These are phyloP conservation scores for Drosophila neocordata DNA, from an alignment of 1,140 invertebrate species.

Conservation along the genomic window DNA sequence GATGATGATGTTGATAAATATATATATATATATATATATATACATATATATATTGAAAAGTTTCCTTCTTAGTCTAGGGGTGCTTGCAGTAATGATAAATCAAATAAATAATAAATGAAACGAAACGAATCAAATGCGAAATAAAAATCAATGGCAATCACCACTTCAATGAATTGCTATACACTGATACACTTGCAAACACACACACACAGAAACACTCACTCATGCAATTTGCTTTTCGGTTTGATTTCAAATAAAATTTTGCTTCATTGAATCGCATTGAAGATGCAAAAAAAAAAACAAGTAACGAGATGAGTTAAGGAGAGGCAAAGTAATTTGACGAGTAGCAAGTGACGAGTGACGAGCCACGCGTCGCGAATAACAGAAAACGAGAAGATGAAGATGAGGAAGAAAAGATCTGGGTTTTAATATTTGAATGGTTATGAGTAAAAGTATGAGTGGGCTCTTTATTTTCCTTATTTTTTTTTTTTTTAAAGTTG, in stretches of 20 bases:
- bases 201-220: constrained; percentile 14
- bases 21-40: not conserved
- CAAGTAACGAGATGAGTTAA: constrained; percentile 26
- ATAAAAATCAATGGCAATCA: constrained; percentile 79
- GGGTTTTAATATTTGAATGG: no score
- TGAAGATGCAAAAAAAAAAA: constrained; percentile 58
- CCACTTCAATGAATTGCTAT: constrained; percentile 74
- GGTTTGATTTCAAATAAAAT: constrained; percentile 80
- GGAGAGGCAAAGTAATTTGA: not conserved
- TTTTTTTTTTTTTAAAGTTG: constrained; percentile 2
- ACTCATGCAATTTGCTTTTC: constrained; percentile 67
- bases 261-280: constrained; percentile 78
- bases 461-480: no score
- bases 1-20: not conserved
- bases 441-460: no score
- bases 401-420: not conserved
- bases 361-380: constrained; percentile 9
- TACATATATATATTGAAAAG: not conserved
- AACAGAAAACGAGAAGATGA: not conserved
- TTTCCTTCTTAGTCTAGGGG: constrained; percentile 5
- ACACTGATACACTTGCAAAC: constrained; percentile 25
- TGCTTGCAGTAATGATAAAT: constrained; percentile 71
- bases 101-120: constrained; percentile 81
- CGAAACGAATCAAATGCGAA: constrained; percentile 77
- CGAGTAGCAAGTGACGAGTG: not conserved